Evolutionary conservation across 2,888 invertebrate genomes (phyloP).

Genomic region (Pseudoips prasinana): DNA sequence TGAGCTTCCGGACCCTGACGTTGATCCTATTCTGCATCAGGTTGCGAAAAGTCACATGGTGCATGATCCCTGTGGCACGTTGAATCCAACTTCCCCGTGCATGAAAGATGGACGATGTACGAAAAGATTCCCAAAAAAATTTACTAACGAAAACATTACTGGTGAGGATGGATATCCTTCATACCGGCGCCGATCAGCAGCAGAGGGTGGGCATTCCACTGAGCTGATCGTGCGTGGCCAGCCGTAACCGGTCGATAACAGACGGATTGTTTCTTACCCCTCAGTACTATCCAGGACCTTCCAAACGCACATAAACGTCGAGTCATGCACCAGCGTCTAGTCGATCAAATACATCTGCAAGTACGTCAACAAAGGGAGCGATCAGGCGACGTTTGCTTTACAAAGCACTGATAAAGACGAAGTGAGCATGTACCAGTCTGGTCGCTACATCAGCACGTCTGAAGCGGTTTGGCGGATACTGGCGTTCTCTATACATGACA

Average conservation of each 20-base stretch:
- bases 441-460: not conserved
- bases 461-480: not conserved
- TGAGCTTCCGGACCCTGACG: not conserved
- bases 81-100: not conserved
- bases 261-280: not conserved
- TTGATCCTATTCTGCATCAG: not conserved
- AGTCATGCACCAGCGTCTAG: not conserved
- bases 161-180: not conserved
- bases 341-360: not conserved
- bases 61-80: not conserved
- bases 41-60: not conserved
- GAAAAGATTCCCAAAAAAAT: not conserved
- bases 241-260: not conserved
- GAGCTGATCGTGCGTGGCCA: not conserved
- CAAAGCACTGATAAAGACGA: not conserved
- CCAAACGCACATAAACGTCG: not conserved
- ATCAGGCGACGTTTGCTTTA: not conserved
- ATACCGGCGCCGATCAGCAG: not conserved
- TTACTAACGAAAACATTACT: not conserved
- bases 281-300: not conserved
- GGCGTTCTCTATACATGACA: not conserved
- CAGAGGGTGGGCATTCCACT: not conserved
- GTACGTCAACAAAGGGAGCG: conserved; percentile 1
- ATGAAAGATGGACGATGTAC: not conserved
- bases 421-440: not conserved